Evolutionary conservation across 2,888 invertebrate genomes (phyloP).

Genomic region (Spatulosminthurus flaviceps): DNA sequence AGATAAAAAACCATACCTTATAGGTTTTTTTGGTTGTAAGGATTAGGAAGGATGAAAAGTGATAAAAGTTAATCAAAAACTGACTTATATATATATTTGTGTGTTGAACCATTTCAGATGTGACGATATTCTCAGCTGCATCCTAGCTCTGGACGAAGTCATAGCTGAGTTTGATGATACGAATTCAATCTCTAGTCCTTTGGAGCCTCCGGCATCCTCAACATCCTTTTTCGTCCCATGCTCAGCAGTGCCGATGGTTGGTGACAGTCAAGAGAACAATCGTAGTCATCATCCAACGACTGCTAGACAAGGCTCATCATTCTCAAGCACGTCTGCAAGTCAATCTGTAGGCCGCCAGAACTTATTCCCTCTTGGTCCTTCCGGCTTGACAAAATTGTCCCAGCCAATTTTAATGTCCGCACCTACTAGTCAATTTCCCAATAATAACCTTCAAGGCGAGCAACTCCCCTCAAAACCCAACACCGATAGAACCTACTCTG

Average conservation of each 20-base stretch:
- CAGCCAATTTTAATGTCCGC: not conserved
- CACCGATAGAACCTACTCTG: not conserved
- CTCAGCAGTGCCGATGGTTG: not conserved
- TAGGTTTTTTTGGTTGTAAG: not conserved
- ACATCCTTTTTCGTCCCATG: not conserved
- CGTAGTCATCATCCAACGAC: not conserved
- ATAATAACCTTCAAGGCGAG: not conserved
- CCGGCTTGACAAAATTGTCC: constrained; percentile 6
- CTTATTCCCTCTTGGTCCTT: not conserved
- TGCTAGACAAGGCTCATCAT: constrained; percentile 22
- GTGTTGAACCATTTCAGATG: constrained; percentile 55
- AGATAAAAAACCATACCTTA: not conserved
- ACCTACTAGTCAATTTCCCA: constrained; percentile 3
- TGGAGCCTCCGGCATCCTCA: constrained; percentile 36
- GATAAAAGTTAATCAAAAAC: constrained; percentile 34
- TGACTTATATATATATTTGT: not conserved
- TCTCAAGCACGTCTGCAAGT: constrained; percentile 11
- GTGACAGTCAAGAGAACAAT: constrained; percentile 18
- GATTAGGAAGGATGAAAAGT: constrained; percentile 3
- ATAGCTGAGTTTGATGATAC: constrained; percentile 63
- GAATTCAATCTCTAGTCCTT: constrained; percentile 41
- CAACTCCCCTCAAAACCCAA: not conserved
- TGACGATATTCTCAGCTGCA: constrained; percentile 63
- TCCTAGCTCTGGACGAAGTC: constrained; percentile 63
- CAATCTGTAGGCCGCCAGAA: not conserved